These are phyloP conservation scores for Mythimna loreyi DNA, from an alignment of 2,888 invertebrate species.

Conservation along the genomic window DNA sequence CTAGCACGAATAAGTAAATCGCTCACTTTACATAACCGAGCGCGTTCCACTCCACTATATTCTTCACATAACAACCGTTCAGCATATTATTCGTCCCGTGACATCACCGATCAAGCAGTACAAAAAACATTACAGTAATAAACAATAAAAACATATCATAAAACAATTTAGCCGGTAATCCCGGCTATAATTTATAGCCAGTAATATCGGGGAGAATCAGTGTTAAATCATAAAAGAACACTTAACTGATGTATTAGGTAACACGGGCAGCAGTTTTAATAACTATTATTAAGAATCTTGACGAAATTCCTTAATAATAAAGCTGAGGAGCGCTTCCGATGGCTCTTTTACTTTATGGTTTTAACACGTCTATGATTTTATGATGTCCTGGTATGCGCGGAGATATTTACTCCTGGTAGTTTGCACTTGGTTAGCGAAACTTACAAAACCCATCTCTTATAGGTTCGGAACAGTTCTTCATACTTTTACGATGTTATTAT, in stretches of 20 bases:
- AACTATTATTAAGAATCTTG: constrained; percentile 88
- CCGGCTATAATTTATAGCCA: constrained; percentile 83
- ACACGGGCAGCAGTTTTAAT: constrained; percentile 86
- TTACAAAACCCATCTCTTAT: not conserved
- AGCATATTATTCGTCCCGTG: constrained; percentile 32
- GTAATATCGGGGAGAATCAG: constrained; percentile 86
- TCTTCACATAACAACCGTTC: constrained; percentile 20
- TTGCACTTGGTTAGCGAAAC: constrained; percentile 53
- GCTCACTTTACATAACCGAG: constrained; percentile 72
- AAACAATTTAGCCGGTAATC: constrained; percentile 88
- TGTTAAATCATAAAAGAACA: constrained; percentile 89
- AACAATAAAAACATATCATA: constrained; percentile 85
- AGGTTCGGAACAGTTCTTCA: not conserved
- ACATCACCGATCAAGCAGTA: constrained; percentile 64
- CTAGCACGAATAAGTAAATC: constrained; percentile 83
- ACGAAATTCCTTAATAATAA: constrained; percentile 85
- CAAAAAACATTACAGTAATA: constrained; percentile 64
- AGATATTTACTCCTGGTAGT: constrained; percentile 60
- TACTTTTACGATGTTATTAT: not conserved
- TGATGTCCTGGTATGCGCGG: constrained; percentile 62
- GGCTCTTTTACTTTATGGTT: constrained; percentile 67
- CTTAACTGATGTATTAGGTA: constrained; percentile 87
- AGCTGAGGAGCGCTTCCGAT: constrained; percentile 75
- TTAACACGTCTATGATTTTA: constrained; percentile 73
- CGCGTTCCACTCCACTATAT: constrained; percentile 26